Conservation (phyloP, 2,113 vertebrate species). For the Elaphurus davidianus region DNA sequence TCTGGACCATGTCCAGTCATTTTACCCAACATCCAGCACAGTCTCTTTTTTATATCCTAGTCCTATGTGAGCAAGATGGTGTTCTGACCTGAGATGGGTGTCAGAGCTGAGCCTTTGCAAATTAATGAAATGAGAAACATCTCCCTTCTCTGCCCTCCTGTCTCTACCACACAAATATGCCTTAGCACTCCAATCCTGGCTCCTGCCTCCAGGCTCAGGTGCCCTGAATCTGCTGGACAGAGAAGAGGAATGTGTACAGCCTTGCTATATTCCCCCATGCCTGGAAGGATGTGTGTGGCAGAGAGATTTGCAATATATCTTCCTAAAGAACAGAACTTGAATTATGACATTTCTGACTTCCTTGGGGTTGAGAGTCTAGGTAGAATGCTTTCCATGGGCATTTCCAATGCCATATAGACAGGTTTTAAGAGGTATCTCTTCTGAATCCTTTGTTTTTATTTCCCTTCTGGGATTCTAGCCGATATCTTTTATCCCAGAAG, state of each 20-base stretch:
- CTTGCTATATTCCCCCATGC: no score
- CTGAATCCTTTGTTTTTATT: background rate
- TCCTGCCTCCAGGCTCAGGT: background rate
- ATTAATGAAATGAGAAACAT: background rate
- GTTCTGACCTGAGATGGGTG: background rate
- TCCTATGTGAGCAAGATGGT: background rate
- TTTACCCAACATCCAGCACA: background rate
- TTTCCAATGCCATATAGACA: background rate
- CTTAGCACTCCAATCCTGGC: background rate
- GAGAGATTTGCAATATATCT: background rate
- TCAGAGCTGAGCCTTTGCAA: background rate
- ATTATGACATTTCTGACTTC: background rate
- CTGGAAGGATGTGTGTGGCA: background rate
- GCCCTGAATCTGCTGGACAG: background rate
- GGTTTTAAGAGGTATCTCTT: background rate
- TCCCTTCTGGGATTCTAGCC: background rate
- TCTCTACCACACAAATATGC: accelerated
- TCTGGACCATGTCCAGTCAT: background rate
- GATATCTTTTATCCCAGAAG: background rate
- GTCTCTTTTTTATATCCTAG: background rate
- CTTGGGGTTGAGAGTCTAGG: background rate
- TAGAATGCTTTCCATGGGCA: background rate
- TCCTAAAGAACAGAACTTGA: background rate
- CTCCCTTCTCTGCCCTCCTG: background rate
- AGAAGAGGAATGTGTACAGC: background rate